phyloP scores from a whole-genome alignment of 2,888 invertebrate species.

The Parnassius glacialis region DNA sequence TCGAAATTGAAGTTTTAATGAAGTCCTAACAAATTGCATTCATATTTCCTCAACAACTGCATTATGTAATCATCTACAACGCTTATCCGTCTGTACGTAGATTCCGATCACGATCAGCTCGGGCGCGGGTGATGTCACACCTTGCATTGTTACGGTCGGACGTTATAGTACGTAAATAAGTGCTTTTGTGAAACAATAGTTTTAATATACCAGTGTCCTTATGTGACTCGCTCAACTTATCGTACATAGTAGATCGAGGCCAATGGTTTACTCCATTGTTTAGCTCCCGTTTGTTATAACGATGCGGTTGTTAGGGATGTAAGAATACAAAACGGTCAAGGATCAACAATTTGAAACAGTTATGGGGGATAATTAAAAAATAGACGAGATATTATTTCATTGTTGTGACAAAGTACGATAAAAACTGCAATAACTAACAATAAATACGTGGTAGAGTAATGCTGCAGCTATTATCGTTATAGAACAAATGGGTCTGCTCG shows the following conservation, averaged over 20 bases:
- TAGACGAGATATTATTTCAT: too few relatives aligned
- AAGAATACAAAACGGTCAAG: neutral
- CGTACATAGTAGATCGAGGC: slow-evolving; percentile 10
- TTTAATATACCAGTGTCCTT: slow-evolving; percentile 1
- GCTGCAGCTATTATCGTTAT: too few relatives aligned
- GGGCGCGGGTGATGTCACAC: slow-evolving; percentile 35
- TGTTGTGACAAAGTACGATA: too few relatives aligned
- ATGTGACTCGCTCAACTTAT: too few relatives aligned
- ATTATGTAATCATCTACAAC: neutral
- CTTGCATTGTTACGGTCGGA: slow-evolving; percentile 33
- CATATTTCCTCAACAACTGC: neutral
- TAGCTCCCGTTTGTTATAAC: slow-evolving; percentile 3
- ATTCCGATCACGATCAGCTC: slow-evolving; percentile 35
- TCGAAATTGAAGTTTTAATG: too few relatives aligned
- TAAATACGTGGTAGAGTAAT: too few relatives aligned
- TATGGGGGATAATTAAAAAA: too few relatives aligned
- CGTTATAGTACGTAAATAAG: slow-evolving; percentile 9
- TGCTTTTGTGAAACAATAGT: slow-evolving; percentile 19
- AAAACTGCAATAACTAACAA: too few relatives aligned
- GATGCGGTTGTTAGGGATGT: slow-evolving; percentile 9
- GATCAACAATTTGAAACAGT: neutral
- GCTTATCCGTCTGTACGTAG: slow-evolving; percentile 1
- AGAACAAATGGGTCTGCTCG: too few relatives aligned
- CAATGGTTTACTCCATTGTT: slow-evolving; percentile 17
- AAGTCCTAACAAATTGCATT: neutral